phyloP scores from a whole-genome alignment of 2,113 vertebrate species.

The Enhydra lutris region DNA sequence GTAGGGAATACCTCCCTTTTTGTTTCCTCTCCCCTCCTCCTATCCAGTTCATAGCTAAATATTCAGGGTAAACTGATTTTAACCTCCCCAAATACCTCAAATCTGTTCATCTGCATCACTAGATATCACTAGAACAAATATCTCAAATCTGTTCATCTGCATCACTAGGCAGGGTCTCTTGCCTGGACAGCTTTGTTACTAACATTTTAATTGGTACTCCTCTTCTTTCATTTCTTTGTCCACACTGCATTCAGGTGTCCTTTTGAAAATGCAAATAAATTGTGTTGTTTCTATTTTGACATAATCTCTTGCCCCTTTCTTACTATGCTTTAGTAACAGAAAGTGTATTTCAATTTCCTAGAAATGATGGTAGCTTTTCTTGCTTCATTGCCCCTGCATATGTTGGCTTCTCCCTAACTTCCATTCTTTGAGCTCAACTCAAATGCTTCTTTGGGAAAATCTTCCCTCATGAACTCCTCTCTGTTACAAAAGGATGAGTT shows the following conservation, averaged over 20 bases:
- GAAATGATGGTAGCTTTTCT: neutral
- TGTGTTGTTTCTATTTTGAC: neutral
- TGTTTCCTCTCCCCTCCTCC: neutral
- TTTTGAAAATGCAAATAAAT: neutral
- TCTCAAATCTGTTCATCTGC: neutral
- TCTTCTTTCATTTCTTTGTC: neutral
- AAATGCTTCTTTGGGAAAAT: neutral
- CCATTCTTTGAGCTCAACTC: neutral
- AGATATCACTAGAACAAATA: neutral
- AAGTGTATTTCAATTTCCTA: neutral
- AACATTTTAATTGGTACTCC: neutral
- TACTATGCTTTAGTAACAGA: neutral
- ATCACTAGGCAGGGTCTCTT: neutral
- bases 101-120: neutral
- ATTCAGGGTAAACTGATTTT: neutral
- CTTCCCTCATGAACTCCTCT: neutral
- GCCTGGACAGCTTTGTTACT: neutral
- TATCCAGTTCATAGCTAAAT: neutral
- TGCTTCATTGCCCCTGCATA: neutral
- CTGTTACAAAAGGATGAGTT: constrained; percentile 11
- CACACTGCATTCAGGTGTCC: neutral
- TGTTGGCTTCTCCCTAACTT: neutral
- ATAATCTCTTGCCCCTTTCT: neutral
- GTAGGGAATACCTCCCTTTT: neutral
- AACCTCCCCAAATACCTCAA: neutral